A percentile compares a stretch with the other conserved stretches of the same genome.
phyloP scores from a whole-genome alignment of 1,140 invertebrate species.

The Drosophila leontia region DNA sequence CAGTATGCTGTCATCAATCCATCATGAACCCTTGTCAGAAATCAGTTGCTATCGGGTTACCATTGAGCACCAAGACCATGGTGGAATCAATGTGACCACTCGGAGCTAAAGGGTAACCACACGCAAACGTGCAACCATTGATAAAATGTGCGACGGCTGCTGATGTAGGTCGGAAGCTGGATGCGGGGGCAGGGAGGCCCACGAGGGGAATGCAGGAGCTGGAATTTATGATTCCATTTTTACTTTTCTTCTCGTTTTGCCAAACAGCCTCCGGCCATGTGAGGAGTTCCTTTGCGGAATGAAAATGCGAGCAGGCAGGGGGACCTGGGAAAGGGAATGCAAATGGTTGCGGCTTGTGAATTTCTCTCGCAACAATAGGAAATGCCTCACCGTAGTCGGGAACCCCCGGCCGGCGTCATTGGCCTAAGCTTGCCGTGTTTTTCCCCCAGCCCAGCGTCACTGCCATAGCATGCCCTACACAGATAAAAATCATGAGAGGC shows the following conservation, averaged over 20 bases:
- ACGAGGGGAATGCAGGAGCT: conserved; percentile 13
- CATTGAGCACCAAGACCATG: conserved; percentile 17
- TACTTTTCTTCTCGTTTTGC: conserved; percentile 50
- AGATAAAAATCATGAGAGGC: not conserved
- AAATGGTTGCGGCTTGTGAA: conserved; percentile 49
- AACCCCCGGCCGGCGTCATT: conserved; percentile 29
- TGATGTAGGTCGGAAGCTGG: conserved; percentile 58
- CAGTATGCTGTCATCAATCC: conserved; percentile 23
- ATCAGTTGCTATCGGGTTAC: not conserved
- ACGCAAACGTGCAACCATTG: conserved; percentile 57
- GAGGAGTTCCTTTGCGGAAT: conserved; percentile 33
- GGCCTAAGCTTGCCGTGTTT: conserved; percentile 20
- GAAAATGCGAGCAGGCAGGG: conserved; percentile 14
- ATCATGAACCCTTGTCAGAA: conserved; percentile 32
- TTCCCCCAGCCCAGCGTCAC: no score
- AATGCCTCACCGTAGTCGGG: conserved; percentile 18
- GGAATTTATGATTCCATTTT: conserved; percentile 70
- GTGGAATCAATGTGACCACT: conserved; percentile 15
- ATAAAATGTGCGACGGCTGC: conserved; percentile 65
- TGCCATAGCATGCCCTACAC: not conserved
- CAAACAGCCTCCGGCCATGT: conserved; percentile 45
- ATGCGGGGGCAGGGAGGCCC: not conserved
- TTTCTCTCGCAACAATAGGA: conserved; percentile 49
- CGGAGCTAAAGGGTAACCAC: conserved; percentile 34
- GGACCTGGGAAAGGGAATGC: conserved; percentile 18